Conservation (phyloP, 2,888 invertebrate species). For the Hyposoter dolosus region DNA sequence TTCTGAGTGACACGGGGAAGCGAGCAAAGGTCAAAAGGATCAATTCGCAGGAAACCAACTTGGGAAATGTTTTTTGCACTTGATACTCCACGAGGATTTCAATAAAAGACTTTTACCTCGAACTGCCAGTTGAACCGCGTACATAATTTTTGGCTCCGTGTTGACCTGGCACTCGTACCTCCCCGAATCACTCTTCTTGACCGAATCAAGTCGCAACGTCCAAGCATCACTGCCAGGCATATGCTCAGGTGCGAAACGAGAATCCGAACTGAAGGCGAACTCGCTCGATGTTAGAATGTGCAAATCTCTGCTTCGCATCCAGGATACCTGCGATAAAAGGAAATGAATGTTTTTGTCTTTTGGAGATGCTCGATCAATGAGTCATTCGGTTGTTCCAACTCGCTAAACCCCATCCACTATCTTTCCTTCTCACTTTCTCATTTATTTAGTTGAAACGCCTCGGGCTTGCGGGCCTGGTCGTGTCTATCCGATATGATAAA, state of each 20-base stretch:
- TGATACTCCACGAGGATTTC: not conserved
- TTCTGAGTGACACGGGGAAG: not conserved
- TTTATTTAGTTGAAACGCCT: conserved; percentile 52
- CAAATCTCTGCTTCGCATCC: conserved; percentile 90
- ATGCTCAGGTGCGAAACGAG: conserved; percentile 87
- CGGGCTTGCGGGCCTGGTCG: conserved; percentile 34
- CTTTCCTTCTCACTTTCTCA: conserved; percentile 27
- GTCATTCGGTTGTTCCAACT: not conserved
- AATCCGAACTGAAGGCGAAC: conserved; percentile 89
- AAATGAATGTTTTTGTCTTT: conserved; percentile 9
- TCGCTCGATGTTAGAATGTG: conserved; percentile 89
- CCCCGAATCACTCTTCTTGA: conserved; percentile 88
- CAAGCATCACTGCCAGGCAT: conserved; percentile 86
- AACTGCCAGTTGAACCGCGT: conserved; percentile 88
- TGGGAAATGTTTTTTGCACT: not conserved
- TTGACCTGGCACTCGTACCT: conserved; percentile 92
- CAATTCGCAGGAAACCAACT: not conserved
- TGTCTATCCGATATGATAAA: conserved; percentile 64
- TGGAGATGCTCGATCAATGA: conserved; percentile 27
- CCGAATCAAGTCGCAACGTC: conserved; percentile 88
- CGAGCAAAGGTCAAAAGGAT: not conserved
- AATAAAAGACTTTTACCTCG: conserved; percentile 85
- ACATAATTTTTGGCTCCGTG: conserved; percentile 91
- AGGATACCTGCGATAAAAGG: conserved; percentile 87
- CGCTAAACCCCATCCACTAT: conserved; percentile 12